Conservation (phyloP, 1,140 invertebrate species). For the Anastrepha obliqua region DNA sequence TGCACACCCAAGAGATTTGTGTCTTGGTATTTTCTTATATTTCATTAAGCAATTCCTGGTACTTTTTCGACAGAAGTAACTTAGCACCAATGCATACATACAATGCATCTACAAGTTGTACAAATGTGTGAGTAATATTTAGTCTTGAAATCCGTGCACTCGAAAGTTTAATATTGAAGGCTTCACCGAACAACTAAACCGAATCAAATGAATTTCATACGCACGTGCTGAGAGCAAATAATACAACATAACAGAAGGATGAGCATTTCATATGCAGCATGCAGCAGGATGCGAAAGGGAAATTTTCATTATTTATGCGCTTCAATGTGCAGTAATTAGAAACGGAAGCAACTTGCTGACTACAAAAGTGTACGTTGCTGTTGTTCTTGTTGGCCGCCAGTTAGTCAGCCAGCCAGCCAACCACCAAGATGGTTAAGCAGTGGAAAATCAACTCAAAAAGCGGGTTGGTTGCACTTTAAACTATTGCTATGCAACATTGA, state of each 20-base stretch:
- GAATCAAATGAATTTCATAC: conserved; percentile 45
- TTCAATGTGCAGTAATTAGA: conserved; percentile 52
- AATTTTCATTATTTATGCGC: conserved; percentile 51
- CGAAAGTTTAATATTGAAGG: conserved; percentile 48
- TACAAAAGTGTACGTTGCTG: background rate
- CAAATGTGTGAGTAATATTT: background rate
- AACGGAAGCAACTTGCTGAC: conserved; percentile 32
- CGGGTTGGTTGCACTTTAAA: conserved; percentile 36
- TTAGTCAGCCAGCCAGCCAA: background rate
- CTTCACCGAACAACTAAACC: conserved; percentile 36
- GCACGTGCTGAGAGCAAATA: conserved; percentile 49
- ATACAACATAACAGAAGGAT: background rate
- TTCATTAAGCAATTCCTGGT: no score
- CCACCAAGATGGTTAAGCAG: background rate
- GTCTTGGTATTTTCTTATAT: no score
- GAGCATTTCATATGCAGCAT: background rate
- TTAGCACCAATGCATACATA: no score
- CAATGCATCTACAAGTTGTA: background rate
- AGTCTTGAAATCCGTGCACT: conserved; percentile 18
- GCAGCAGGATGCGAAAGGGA: background rate
- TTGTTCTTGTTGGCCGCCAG: background rate
- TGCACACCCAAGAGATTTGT: no score
- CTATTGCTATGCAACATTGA: conserved; percentile 36
- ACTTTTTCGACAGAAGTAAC: no score
- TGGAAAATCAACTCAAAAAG: conserved; percentile 7